Conservation (phyloP, 2,113 vertebrate genomes). For the Otis tarda region DNA sequence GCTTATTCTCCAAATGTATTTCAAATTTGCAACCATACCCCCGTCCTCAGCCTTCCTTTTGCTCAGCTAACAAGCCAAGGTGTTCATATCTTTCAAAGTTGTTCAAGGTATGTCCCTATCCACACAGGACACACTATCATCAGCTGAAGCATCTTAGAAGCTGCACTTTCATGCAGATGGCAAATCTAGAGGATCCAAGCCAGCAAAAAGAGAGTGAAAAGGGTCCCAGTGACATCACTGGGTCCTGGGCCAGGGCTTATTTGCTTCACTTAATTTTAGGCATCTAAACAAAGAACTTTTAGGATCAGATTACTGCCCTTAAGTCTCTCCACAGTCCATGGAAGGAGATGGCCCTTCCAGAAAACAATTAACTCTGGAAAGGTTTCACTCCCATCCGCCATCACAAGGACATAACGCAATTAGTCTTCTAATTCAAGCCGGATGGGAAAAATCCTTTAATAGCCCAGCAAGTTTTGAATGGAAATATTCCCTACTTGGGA, state of each 20-base stretch:
- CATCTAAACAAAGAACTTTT: slow-evolving; percentile 41
- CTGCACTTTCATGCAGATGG: background rate
- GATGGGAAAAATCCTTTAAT: slow-evolving; percentile 63
- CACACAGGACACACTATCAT: background rate
- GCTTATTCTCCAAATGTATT: background rate
- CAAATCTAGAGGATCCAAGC: background rate
- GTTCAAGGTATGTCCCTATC: background rate
- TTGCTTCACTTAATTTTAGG: slow-evolving; percentile 42
- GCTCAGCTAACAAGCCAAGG: background rate
- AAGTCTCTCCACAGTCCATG: slow-evolving; percentile 21
- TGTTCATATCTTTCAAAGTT: background rate
- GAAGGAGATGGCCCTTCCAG: slow-evolving; percentile 44
- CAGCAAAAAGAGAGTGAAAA: background rate
- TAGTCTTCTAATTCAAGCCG: slow-evolving; percentile 52
- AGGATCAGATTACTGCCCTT: slow-evolving; percentile 46
- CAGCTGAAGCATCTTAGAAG: background rate
- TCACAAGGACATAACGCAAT: slow-evolving; percentile 37
- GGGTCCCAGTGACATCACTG: background rate
- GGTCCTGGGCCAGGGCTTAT: background rate
- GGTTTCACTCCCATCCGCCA: background rate
- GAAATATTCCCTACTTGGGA: slow-evolving; percentile 53
- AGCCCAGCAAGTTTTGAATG: slow-evolving; percentile 33
- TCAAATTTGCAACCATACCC: background rate
- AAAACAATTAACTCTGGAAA: slow-evolving; percentile 61
- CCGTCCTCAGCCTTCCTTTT: background rate